Conservation (phyloP, 1,140 invertebrate species). For the Bombus ignitus region DNA sequence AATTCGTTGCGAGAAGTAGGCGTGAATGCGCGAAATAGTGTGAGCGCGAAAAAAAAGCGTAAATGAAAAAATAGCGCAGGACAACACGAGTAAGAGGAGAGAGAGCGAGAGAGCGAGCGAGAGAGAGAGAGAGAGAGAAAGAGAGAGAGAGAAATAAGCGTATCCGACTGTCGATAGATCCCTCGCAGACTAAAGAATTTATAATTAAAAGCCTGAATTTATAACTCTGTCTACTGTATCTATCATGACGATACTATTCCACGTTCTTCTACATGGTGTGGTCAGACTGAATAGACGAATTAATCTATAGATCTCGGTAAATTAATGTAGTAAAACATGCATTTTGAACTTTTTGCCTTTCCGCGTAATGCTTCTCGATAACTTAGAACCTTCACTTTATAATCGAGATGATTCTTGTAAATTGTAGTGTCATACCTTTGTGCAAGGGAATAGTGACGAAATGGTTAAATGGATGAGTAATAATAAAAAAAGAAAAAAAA, state of each 20-base stretch:
- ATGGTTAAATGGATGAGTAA: background rate
- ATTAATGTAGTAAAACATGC: slow-evolving; percentile 30
- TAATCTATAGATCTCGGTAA: slow-evolving; percentile 57
- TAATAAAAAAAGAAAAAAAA: background rate
- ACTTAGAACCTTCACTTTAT: slow-evolving; percentile 31
- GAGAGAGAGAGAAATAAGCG: slow-evolving; percentile 28
- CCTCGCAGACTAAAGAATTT: slow-evolving; percentile 65
- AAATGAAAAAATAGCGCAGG: slow-evolving; percentile 1
- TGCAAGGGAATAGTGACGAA: background rate
- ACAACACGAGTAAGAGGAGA: slow-evolving; percentile 2
- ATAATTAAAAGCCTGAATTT: slow-evolving; percentile 59
- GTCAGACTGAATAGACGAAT: slow-evolving; percentile 67
- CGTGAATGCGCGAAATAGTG: background rate
- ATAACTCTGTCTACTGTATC: slow-evolving; percentile 68
- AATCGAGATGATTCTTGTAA: slow-evolving; percentile 26
- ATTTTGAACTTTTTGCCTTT: slow-evolving; percentile 52
- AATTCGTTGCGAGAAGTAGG: slow-evolving; percentile 34
- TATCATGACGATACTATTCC: slow-evolving; percentile 63
- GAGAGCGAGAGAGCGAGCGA: slow-evolving; percentile 32
- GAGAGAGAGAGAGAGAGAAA: background rate
- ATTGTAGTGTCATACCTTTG: slow-evolving; percentile 24
- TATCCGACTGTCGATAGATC: slow-evolving; percentile 61
- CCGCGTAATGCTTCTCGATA: slow-evolving; percentile 59
- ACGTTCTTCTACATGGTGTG: slow-evolving; percentile 67
- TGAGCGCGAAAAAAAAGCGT: slow-evolving; percentile 9